phyloP scores from a whole-genome alignment of 2,888 invertebrate genomes.

The Ophioninae sp. region DNA sequence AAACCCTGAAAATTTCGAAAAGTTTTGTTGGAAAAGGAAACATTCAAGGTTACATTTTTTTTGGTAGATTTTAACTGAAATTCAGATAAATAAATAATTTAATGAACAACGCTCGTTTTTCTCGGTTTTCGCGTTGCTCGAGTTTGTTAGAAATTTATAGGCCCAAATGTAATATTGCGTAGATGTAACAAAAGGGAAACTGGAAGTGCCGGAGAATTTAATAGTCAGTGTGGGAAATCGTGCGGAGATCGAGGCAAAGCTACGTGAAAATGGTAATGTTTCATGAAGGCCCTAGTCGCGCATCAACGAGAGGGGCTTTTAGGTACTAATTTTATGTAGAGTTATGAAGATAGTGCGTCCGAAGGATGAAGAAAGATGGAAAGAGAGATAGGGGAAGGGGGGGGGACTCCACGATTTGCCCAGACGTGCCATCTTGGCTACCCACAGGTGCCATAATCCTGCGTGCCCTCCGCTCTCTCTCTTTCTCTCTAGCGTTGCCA shows the following conservation, averaged over 20 bases:
- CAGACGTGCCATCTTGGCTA: conserved; percentile 73
- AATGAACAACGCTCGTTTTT: neutral
- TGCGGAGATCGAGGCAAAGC: conserved; percentile 30
- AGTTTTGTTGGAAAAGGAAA: no score
- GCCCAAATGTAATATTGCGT: neutral
- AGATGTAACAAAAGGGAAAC: neutral
- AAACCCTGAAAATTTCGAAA: no score
- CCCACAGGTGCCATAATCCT: conserved; percentile 77
- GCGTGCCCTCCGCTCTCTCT: conserved; percentile 59
- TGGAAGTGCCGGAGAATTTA: conserved; percentile 4
- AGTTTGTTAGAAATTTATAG: conserved; percentile 3
- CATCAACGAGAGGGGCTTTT: conserved; percentile 74
- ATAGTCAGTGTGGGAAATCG: conserved; percentile 16
- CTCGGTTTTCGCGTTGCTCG: neutral
- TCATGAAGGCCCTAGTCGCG: conserved; percentile 43
- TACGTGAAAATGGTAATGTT: conserved; percentile 48
- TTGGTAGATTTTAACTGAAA: neutral
- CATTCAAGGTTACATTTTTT: no score
- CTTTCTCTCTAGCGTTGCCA: conserved; percentile 46
- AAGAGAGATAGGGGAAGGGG: conserved; percentile 48
- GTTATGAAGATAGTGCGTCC: conserved; percentile 71
- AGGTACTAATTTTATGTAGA: conserved; percentile 80
- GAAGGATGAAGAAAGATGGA: conserved; percentile 20
- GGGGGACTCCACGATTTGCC: conserved; percentile 63
- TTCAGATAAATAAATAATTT: neutral